Evolutionary conservation across 2,888 invertebrate genomes (phyloP), one percentile per base, ranked within the genome.

Genomic region (Seira sanloemensis): DNA sequence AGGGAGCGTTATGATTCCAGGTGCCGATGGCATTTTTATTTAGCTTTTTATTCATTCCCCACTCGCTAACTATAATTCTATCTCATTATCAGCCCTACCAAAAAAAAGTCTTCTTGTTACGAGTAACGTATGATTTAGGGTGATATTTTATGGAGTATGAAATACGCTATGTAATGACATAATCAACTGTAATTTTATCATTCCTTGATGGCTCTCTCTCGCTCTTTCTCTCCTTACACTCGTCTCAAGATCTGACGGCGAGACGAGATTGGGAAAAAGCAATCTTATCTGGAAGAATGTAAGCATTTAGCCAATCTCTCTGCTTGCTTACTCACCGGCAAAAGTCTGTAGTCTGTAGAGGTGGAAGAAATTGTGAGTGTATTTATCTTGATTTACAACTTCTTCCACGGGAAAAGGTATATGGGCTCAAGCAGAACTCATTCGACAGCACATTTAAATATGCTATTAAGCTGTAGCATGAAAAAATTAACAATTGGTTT

Each of bases 151-250:
- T 85, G 84, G 81, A 68, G 85, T 81, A 85, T 81, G 87, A 87
- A 86, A 87, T 84, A 79, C 72, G 79, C 74, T 85, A 81, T 81
- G 83, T 84, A 87, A 87, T 87, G 83, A 87, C 87, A 87, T 87
- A 85, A 87, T 87, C 85, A 87, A 85, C 85, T 74, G 80, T 81
- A 87, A 87, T 87, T 87, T 85, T 73, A 76, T 65, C 73, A 77
- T 23, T 67, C 12, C 71, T 81, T 65, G 62, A 77, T 82, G 67
- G 26, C 79, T 80, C 79, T 67, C 68, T 73, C 72, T 67, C 37
- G 66, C 72, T 65, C 62, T n/a, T 58, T 67, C 37, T 66, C 9
- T 46, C n/a, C 18, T 27, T 27, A 21, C 66, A 19, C n/a, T 27
- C 9, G 37, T 37, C 37, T 37, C 12, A 37, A 37, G 37, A 37